Conservation (phyloP, 2,113 vertebrate species). For the Aplodontia rufa region DNA sequence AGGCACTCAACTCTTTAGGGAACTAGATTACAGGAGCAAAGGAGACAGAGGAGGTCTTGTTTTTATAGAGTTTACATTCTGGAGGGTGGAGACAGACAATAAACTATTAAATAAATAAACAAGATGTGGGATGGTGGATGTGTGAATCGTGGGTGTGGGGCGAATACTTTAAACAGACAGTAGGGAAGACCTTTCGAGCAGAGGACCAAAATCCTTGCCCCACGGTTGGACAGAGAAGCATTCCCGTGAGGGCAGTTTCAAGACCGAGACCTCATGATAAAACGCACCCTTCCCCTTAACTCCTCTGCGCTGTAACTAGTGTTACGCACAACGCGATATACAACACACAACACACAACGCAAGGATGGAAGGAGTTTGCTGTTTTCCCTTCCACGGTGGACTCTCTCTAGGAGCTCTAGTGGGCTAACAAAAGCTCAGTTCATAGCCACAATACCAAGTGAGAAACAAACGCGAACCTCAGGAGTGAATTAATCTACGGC, state of each 20-base stretch:
- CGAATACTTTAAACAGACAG: not conserved
- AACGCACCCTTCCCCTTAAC: too few relatives aligned
- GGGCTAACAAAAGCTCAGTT: too few relatives aligned
- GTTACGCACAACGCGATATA: too few relatives aligned
- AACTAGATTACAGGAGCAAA: not conserved
- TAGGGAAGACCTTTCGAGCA: not conserved
- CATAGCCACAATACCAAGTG: not conserved
- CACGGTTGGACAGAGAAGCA: not conserved
- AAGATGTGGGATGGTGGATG: not conserved
- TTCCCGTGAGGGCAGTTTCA: not conserved
- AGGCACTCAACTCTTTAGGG: not conserved
- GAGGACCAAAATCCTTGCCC: not conserved
- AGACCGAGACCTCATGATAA: not conserved
- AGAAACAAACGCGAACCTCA: not conserved
- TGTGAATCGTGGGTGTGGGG: not conserved
- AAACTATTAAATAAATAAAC: not conserved
- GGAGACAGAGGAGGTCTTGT: not conserved
- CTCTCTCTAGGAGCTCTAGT: not conserved
- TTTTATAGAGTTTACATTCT: not conserved
- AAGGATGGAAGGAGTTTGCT: too few relatives aligned
- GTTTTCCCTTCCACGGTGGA: not conserved
- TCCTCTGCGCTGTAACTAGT: too few relatives aligned
- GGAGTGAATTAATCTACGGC: conserved; percentile 1
- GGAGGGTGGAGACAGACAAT: not conserved
- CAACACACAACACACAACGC: too few relatives aligned